Percentiles rank a stretch among this genome's conserved stretches.
Evolutionary conservation across 2,888 invertebrate genomes (phyloP).

Genomic region (Neoascia interrupta): DNA sequence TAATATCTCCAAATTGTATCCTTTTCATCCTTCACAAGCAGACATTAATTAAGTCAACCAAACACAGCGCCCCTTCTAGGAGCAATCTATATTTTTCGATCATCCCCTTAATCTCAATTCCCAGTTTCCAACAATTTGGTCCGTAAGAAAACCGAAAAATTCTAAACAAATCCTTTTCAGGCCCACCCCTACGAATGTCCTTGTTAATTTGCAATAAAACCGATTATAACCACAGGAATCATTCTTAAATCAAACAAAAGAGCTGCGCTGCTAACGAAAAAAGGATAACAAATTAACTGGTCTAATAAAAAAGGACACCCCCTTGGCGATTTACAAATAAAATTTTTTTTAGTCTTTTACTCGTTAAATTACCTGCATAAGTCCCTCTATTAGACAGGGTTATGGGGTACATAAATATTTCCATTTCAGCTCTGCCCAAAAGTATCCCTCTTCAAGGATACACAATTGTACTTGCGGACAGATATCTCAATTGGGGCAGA

Average conservation of each 20-base stretch:
- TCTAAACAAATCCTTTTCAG: slow-evolving; percentile 56
- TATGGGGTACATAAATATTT: no score
- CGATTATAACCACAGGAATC: slow-evolving; percentile 66
- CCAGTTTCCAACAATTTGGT: slow-evolving; percentile 14
- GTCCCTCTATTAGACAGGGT: no score
- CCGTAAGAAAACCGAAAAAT: slow-evolving; percentile 57
- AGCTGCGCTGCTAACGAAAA: not conserved
- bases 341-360: slow-evolving; percentile 49
- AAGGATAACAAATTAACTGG: slow-evolving; percentile 59
- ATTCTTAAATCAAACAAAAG: slow-evolving; percentile 27
- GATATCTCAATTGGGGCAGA: slow-evolving; percentile 46
- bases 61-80: slow-evolving; percentile 30
- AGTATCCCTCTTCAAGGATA: slow-evolving; percentile 34
- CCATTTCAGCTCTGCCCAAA: no score
- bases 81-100: slow-evolving; percentile 47
- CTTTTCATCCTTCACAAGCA: slow-evolving; percentile 44
- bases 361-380: slow-evolving; percentile 62
- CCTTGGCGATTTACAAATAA: slow-evolving; percentile 52
- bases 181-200: slow-evolving; percentile 2
- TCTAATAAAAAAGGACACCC: slow-evolving; percentile 58
- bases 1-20: slow-evolving; percentile 52
- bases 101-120: slow-evolving; percentile 15
- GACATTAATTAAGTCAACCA: slow-evolving; percentile 66
- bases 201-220: slow-evolving; percentile 67
- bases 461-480: slow-evolving; percentile 45